These are phyloP conservation scores for Arvicanthis niloticus DNA, from an alignment of 2,113 vertebrate genomes.

Conservation along the genomic window DNA sequence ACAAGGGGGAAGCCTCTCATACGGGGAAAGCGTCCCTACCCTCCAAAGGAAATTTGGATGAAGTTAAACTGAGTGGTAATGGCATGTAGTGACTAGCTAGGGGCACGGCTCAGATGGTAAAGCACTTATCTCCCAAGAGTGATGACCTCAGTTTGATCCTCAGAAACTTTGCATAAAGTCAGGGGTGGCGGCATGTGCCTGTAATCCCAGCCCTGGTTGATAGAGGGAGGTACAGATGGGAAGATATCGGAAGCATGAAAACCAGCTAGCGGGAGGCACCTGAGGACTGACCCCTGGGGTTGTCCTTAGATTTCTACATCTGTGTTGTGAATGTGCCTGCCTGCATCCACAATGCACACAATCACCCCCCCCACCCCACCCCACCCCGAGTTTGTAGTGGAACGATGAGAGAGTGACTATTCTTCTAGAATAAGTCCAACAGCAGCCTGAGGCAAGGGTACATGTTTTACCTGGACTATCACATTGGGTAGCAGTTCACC, in stretches of 20 bases:
- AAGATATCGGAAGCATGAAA: fast-evolving
- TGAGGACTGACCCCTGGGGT: too few relatives aligned
- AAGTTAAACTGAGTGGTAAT: background rate
- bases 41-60: background rate
- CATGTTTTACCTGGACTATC: background rate
- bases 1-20: background rate
- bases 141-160: background rate
- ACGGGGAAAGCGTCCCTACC: background rate
- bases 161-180: background rate
- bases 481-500: background rate
- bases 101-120: background rate
- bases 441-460: background rate
- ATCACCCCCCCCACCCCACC: too few relatives aligned
- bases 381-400: fast-evolving
- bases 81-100: background rate
- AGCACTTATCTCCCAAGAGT: background rate
- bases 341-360: background rate
- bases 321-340: background rate
- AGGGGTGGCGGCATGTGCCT: background rate
- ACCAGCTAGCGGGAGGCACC: background rate
- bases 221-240: background rate
- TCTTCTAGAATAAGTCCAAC: background rate
- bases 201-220: background rate
- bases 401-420: background rate
- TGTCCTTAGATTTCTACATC: too few relatives aligned